Conservation (phyloP, 1,140 invertebrate genomes). For the Bombus pascuorum region DNA sequence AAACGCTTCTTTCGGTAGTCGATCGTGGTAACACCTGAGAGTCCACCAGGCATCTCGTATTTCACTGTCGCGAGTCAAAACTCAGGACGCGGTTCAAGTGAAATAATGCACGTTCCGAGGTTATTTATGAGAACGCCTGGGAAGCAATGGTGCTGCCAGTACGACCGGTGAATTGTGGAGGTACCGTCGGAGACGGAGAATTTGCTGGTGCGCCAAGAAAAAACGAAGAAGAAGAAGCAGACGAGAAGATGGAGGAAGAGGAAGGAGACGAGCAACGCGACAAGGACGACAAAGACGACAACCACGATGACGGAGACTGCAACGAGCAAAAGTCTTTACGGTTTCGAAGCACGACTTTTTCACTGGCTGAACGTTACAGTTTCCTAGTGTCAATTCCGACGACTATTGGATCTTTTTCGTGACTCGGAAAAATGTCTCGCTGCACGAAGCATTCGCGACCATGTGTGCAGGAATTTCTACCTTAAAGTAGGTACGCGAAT, state of each 20-base stretch:
- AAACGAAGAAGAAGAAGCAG: background rate
- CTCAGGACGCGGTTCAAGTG: slow-evolving; percentile 60
- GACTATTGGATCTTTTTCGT: slow-evolving; percentile 60
- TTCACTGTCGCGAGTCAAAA: slow-evolving; percentile 70
- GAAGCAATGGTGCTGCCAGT: slow-evolving; percentile 58
- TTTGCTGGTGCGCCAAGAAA: slow-evolving; percentile 52
- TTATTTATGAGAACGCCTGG: slow-evolving; percentile 67
- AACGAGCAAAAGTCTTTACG: slow-evolving; percentile 51
- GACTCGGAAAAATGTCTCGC: slow-evolving; percentile 55
- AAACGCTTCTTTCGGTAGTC: slow-evolving; percentile 26
- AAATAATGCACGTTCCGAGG: slow-evolving; percentile 67
- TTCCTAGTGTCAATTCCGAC: slow-evolving; percentile 62
- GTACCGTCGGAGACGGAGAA: slow-evolving; percentile 59
- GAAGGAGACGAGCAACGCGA: slow-evolving; percentile 2
- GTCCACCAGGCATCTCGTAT: slow-evolving; percentile 56
- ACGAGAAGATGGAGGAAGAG: slow-evolving; percentile 8
- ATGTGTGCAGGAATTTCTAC: background rate
- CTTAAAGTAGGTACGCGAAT: too few relatives aligned
- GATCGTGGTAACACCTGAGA: slow-evolving; percentile 44
- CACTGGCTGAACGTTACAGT: slow-evolving; percentile 57
- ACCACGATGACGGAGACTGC: slow-evolving; percentile 5
- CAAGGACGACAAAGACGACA: slow-evolving; percentile 36
- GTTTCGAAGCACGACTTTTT: slow-evolving; percentile 65
- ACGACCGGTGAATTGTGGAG: slow-evolving; percentile 62
- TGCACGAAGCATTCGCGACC: background rate